A percentile compares a stretch with the other conserved stretches of the same genome.
Conservation (phyloP, 2,888 invertebrate species). For the Nymphalis urticae region DNA sequence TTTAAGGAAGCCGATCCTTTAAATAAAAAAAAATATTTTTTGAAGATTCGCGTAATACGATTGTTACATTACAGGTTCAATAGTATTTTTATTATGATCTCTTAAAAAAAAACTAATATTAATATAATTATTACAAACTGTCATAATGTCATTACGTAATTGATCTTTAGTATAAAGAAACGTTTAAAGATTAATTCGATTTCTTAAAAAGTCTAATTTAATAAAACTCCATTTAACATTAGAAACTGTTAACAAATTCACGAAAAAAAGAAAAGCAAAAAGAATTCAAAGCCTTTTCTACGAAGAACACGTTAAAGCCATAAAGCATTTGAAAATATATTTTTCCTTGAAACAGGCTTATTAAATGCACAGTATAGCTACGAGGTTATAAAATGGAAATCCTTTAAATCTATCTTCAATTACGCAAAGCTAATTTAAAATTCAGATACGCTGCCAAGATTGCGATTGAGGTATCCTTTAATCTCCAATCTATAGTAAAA, state of each 20-base stretch:
- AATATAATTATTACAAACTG: no score
- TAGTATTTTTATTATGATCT: no score
- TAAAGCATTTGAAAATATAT: neutral
- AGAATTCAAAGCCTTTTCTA: neutral
- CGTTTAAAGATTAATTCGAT: no score
- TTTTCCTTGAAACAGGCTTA: neutral
- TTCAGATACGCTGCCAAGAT: constrained; percentile 17
- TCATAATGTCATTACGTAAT: no score
- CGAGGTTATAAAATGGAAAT: constrained; percentile 3
- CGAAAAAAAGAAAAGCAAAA: neutral
- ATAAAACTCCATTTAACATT: no score
- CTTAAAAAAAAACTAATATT: no score
- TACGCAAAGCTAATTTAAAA: constrained; percentile 14
- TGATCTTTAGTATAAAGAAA: no score
- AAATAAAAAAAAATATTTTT: no score
- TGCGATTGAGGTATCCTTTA: constrained; percentile 22
- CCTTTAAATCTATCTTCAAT: constrained; percentile 11
- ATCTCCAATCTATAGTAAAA: constrained; percentile 24
- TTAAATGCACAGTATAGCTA: neutral
- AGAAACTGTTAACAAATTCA: no score
- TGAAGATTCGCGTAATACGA: no score
- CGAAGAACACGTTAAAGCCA: neutral
- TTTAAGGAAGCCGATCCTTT: neutral
- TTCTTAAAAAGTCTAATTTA: no score
- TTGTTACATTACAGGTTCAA: no score